phyloP scores from a whole-genome alignment of 1,140 invertebrate species.

The Lasioglossum baleicum region DNA sequence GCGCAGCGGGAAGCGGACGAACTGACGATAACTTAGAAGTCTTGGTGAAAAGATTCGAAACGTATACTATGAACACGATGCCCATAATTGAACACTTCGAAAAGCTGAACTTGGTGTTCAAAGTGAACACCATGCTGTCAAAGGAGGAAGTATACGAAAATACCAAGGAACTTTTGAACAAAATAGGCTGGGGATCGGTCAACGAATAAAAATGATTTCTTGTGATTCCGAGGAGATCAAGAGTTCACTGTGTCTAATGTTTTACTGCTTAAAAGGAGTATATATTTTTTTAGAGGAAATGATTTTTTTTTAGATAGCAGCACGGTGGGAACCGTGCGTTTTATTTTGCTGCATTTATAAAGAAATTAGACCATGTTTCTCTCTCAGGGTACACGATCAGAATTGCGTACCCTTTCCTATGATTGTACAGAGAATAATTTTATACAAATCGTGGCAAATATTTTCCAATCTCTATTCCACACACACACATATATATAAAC shows the following conservation, averaged over 20 bases:
- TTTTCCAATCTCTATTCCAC: background rate
- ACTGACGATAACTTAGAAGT: slow-evolving; percentile 97
- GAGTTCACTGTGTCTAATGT: background rate
- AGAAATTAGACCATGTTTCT: background rate
- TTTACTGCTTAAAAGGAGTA: background rate
- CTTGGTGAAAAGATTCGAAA: slow-evolving; percentile 93
- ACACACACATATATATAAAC: too few relatives aligned
- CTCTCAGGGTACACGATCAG: background rate
- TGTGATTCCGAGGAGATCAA: slow-evolving; percentile 6
- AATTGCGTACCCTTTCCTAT: background rate
- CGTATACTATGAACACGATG: slow-evolving; percentile 94
- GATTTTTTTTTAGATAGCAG: slow-evolving; percentile 1
- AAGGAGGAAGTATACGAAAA: slow-evolving; percentile 87
- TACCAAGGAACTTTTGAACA: slow-evolving; percentile 78
- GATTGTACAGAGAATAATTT: background rate
- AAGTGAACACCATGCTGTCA: slow-evolving; percentile 86
- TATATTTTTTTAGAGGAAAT: slow-evolving; percentile 23
- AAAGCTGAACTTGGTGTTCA: slow-evolving; percentile 85
- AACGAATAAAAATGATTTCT: background rate
- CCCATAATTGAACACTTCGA: slow-evolving; percentile 96
- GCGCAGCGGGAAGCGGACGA: slow-evolving; percentile 93
- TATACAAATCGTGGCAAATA: background rate
- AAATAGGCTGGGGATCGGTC: slow-evolving; percentile 73
- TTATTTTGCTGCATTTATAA: slow-evolving; percentile 7
- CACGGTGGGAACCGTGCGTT: background rate